phyloP scores from a whole-genome alignment of 2,888 invertebrate genomes.

The Baronia brevicornis region DNA sequence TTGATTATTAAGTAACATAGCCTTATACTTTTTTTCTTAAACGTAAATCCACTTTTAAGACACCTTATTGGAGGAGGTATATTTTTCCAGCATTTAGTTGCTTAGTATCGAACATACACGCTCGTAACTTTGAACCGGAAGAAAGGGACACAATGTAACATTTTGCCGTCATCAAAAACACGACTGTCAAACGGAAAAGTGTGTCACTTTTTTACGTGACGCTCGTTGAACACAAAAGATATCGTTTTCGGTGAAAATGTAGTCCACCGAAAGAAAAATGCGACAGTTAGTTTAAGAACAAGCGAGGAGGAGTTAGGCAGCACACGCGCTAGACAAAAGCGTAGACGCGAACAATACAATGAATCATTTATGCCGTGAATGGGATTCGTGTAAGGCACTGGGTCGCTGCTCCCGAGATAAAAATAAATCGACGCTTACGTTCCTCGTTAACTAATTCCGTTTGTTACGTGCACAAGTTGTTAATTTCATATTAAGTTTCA shows the following conservation, averaged over 20 bases:
- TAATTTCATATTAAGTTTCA: constrained; percentile 12
- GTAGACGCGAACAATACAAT: constrained; percentile 54
- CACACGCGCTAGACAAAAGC: constrained; percentile 22
- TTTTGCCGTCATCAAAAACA: constrained; percentile 9
- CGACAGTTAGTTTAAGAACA: constrained; percentile 4
- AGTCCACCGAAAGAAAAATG: constrained; percentile 11
- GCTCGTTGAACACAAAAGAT: constrained; percentile 2
- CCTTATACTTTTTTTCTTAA: too few species aligned
- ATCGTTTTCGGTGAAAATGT: constrained; percentile 11
- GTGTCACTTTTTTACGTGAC: constrained; percentile 8
- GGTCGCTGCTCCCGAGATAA: constrained; percentile 52
- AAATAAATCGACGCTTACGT: constrained; percentile 40
- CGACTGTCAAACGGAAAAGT: constrained; percentile 9
- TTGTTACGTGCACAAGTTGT: constrained; percentile 27
- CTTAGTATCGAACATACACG: too few species aligned
- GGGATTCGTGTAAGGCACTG: constrained; percentile 46
- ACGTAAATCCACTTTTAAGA: too few species aligned
- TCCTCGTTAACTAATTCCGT: constrained; percentile 19
- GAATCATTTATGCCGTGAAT: constrained; percentile 58
- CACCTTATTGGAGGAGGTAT: too few species aligned
- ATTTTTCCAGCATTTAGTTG: too few species aligned
- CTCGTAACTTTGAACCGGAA: too few species aligned
- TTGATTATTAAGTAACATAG: too few species aligned
- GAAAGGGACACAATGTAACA: constrained; percentile 5
- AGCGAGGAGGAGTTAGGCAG: constrained; percentile 8